Base-by-base conservation (phyloP, 2,888 invertebrate species). In the Asteroscopus sphinx region DNA sequence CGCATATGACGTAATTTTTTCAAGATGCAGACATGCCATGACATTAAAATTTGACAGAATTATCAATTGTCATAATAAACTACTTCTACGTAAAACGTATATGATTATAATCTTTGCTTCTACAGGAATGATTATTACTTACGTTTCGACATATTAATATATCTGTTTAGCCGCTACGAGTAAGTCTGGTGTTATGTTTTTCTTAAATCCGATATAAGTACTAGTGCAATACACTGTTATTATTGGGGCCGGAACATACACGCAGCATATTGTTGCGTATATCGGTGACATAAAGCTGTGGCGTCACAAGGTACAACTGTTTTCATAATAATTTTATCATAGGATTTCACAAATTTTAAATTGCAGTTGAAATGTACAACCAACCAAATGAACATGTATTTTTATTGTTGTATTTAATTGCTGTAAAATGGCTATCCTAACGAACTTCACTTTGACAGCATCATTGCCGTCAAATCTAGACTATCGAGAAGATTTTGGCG, bases 61-160 rank as follows among this genome's bases (percentile, higher is more conserved):
- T 1, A 11, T 3, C 26, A 13, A 16, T 16, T 36, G 9, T 1
- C n/a, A 36, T 17, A 13, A 13, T 7, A 33, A 33, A n/a, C n/a
- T n/a, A n/a, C n/a, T n/a, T n/a, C n/a, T n/a, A n/a, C n/a, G n/a
- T n/a, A n/a, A n/a, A n/a, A n/a, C n/a, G n/a, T n/a, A n/a, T n/a
- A n/a, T n/a, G n/a, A n/a, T n/a, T n/a, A n/a, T n/a, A n/a, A n/a
- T n/a, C n/a, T n/a, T n/a, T n/a, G n/a, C 15, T 44, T 32, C 17
- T 33, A 44, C n/a, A 21, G 9, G 7, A 26, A 42, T 15, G 6
- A 28, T 33, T 40, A n/a, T 48, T 45, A 55, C 62, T 55, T 62
- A 62, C 62, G 11, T 12, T 15, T 8, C 17, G 62, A 41, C 63
- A 62, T 41, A 13, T 15, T 45, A 13, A 3, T 40, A 0, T 44